These are phyloP conservation scores for Trachelus tabidus DNA, from an alignment of 2,888 invertebrate species.

Conservation along the genomic window DNA sequence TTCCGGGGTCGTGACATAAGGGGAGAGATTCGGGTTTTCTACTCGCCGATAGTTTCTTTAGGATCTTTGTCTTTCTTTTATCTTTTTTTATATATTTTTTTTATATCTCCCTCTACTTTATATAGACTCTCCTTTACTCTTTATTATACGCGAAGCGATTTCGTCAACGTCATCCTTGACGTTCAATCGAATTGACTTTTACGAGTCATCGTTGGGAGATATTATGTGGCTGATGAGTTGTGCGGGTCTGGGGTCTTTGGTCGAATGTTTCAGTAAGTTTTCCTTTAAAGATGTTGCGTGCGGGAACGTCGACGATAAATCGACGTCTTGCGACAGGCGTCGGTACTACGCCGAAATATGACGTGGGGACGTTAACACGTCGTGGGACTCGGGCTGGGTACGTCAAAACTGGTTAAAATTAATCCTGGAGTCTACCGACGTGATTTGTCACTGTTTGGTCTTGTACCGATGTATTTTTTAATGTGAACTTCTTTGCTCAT, in stretches of 20 bases:
- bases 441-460: background rate
- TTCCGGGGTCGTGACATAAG: too few relatives aligned
- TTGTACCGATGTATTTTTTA: background rate
- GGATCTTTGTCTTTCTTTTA: background rate
- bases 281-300: background rate
- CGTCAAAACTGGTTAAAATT: background rate
- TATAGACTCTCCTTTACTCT: conserved; percentile 9
- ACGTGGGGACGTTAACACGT: conserved; percentile 51
- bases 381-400: conserved; percentile 26
- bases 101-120: background rate
- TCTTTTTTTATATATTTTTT: background rate
- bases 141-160: conserved; percentile 22
- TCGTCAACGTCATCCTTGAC: conserved; percentile 27
- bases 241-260: background rate
- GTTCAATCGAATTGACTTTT: conserved; percentile 50
- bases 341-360: conserved; percentile 48
- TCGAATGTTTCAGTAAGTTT: background rate
- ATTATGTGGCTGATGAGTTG: background rate
- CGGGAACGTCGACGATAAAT: conserved; percentile 44
- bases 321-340: conserved; percentile 43
- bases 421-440: background rate
- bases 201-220: conserved; percentile 29
- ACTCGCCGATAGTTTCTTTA: background rate
- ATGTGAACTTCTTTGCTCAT: background rate
- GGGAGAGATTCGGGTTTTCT: background rate